Conservation (phyloP, 2,888 invertebrate genomes). For the Lasioglossum zephyrum region DNA sequence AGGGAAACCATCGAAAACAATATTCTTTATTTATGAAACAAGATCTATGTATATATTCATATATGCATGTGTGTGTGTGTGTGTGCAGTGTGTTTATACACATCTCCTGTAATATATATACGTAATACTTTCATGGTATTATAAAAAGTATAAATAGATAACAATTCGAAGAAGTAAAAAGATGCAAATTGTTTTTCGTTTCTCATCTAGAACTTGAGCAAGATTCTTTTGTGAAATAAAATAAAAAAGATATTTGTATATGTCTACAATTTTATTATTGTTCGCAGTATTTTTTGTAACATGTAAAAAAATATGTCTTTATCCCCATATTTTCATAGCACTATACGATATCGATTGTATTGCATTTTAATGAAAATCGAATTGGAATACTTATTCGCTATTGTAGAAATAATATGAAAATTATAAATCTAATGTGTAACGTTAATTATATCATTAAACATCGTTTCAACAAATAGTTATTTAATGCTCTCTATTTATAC, state of each 20-base stretch:
- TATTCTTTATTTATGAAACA: constrained; percentile 7
- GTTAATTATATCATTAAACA: constrained; percentile 54
- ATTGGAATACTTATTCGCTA: constrained; percentile 39
- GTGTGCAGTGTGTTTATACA: background rate
- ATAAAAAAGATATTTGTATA: constrained; percentile 30
- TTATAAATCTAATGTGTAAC: constrained; percentile 43
- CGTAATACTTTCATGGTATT: background rate
- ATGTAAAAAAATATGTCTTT: constrained; percentile 56
- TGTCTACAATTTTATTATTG: constrained; percentile 50
- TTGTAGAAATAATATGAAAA: constrained; percentile 44
- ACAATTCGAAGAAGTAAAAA: background rate
- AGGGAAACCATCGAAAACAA: background rate
- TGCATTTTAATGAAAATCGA: constrained; percentile 27
- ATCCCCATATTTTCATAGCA: constrained; percentile 39
- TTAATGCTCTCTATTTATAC: constrained; percentile 62
- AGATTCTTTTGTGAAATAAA: constrained; percentile 41
- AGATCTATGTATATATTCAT: background rate
- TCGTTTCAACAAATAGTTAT: constrained; percentile 62
- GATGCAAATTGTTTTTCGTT: background rate
- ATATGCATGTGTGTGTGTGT: background rate
- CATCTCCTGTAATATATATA: background rate
- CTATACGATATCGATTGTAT: constrained; percentile 31
- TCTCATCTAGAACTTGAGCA: background rate
- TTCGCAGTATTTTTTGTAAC: constrained; percentile 46
- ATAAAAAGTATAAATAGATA: background rate